Conservation (phyloP, 2,113 vertebrate genomes). For the Anhinga rufa region DNA sequence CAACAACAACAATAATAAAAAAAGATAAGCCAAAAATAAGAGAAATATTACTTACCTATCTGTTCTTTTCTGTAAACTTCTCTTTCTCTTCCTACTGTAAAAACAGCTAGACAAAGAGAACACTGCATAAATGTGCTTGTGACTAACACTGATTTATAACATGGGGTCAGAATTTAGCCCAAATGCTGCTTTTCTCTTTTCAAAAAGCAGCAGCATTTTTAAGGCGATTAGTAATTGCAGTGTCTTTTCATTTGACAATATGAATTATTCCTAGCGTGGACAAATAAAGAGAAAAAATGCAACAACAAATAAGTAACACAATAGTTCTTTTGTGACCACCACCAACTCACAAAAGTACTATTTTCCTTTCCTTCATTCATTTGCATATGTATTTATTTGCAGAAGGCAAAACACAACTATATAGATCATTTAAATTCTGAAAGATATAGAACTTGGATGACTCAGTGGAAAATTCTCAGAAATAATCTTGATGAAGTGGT, state of each 20-base stretch:
- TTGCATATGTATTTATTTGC: conserved; percentile 1
- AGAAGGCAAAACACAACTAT: background rate
- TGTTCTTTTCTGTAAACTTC: background rate
- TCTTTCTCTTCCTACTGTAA: background rate
- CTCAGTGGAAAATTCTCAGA: conserved; percentile 20
- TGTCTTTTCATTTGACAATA: background rate
- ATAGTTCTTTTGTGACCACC: background rate
- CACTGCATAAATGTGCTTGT: background rate
- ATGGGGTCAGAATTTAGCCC: background rate
- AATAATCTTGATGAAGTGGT: conserved; percentile 3
- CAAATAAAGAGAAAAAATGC: background rate
- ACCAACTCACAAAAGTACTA: background rate
- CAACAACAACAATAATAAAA: background rate
- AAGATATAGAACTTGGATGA: background rate
- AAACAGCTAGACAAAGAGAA: background rate
- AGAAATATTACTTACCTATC: background rate
- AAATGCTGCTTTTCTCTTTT: background rate
- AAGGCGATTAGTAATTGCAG: background rate
- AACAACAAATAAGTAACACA: background rate
- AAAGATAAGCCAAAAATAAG: background rate
- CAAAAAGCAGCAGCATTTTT: background rate
- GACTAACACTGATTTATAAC: background rate
- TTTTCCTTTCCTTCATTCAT: background rate
- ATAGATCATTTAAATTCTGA: background rate
- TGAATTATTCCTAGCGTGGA: background rate